Base-by-base conservation (phyloP, 2,797 vertebrate genomes). In the Gila robusta region DNA sequence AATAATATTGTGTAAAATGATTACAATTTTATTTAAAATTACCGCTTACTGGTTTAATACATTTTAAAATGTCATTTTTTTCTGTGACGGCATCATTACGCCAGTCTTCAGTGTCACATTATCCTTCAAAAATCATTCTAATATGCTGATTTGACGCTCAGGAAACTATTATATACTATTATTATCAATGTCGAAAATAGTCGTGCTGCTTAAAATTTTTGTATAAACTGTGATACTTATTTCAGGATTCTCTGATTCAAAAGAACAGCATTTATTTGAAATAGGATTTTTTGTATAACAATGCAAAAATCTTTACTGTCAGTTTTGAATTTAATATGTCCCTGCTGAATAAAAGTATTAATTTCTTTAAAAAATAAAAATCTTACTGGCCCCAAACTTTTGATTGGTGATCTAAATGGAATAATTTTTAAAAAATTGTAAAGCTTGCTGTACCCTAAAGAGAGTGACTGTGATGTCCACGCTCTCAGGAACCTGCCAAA, bases 401-500 rank as follows among this genome's bases (percentile, higher is more conserved):
- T 59, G n/a, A 28, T 23, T 44, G 14, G 7, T 16, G 17, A 1
- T 56, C 5, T 35, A 32, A 64, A 66, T 41, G 16, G 35, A 71
- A 59, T 79, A 72, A 5, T 35, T 35, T 8, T 2, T 32, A 35
- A 32, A 62, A 21, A 21, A 26, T 62, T 26, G 0, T 28, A 56
- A 23, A 47, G 16, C 9, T n/a, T 5, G 0, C 54, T 87, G 4
- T 91, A 97, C 97, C 95, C 97, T 96, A 91, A 97, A 98, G 10
- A 98, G 94, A 0, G 97, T 98, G 89, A 98, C 96, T 0, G 95
- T 96, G 88, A 97, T 95, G 88, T 97, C 96, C 91, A 97, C 93
- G 1, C 93, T 97, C 92, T 98, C 97, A 0, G 97, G 96, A 54
- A 96, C 94, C 88, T 97, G 96, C 97, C 97, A 98, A 0, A 97